Evolutionary conservation across 1,140 invertebrate genomes (phyloP).

Genomic region (Rhynchophorus ferrugineus): DNA sequence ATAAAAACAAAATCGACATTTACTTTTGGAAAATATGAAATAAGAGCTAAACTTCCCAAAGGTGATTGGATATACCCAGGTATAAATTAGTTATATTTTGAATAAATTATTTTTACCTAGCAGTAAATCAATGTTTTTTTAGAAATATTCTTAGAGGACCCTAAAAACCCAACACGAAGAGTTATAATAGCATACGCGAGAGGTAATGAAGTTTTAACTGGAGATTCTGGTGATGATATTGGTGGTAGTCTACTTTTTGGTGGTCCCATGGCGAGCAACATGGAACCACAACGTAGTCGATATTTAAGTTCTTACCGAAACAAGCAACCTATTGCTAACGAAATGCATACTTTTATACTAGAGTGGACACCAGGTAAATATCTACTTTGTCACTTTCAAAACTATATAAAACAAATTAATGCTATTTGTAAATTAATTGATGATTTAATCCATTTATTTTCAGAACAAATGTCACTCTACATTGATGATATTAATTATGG

Average conservation of each 20-base stretch:
- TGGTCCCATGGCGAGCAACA: slow-evolving; percentile 16
- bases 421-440: no score
- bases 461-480: slow-evolving; percentile 13
- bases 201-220: slow-evolving; percentile 24
- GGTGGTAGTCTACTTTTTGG: slow-evolving; percentile 26
- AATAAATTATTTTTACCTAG: background rate
- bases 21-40: slow-evolving; percentile 52
- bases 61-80: slow-evolving; percentile 62
- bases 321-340: slow-evolving; percentile 14
- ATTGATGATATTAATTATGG: slow-evolving; percentile 18
- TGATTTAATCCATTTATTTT: slow-evolving; percentile 5
- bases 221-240: slow-evolving; percentile 21
- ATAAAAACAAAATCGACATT: slow-evolving; percentile 49
- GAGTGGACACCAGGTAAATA: slow-evolving; percentile 26
- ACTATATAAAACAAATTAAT: background rate
- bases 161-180: slow-evolving; percentile 13
- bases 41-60: slow-evolving; percentile 54
- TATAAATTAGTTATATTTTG: slow-evolving; percentile 18
- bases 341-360: slow-evolving; percentile 24
- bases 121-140: slow-evolving; percentile 4
- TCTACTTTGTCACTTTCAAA: background rate
- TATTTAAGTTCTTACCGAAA: slow-evolving; percentile 16
- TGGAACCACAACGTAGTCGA: slow-evolving; percentile 24
- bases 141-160: slow-evolving; percentile 26
- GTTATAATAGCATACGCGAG: slow-evolving; percentile 28